Percentiles rank a stretch among this genome's conserved stretches.
phyloP scores from a whole-genome alignment of 2,888 invertebrate genomes.

The Caenorhabditis panamensis region DNA sequence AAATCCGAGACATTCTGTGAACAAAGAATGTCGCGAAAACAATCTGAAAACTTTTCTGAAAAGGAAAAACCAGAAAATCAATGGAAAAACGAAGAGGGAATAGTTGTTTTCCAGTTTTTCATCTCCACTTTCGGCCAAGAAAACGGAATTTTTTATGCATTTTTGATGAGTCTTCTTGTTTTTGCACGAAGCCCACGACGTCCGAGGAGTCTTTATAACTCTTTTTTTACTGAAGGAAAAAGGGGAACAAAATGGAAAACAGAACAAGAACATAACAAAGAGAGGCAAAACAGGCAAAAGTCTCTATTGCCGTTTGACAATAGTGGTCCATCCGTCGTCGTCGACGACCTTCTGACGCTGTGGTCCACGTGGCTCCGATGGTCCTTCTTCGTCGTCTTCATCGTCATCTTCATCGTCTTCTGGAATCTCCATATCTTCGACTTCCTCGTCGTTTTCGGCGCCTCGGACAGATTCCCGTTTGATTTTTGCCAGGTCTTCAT shows the following conservation, averaged over 20 bases:
- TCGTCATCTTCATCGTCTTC: conserved; percentile 41
- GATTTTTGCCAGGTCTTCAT: conserved; percentile 52
- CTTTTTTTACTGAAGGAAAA: not conserved
- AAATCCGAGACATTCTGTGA: conserved; percentile 5
- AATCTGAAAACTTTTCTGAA: not conserved
- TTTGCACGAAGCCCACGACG: too few relatives aligned
- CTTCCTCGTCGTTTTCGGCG: conserved; percentile 57
- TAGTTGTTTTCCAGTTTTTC: not conserved
- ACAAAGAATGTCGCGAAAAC: conserved; percentile 2
- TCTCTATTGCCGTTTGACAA: conserved; percentile 54
- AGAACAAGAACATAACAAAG: not conserved
- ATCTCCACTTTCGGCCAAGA: not conserved
- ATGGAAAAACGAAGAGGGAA: not conserved
- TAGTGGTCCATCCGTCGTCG: conserved; percentile 77
- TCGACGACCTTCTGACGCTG: conserved; percentile 69
- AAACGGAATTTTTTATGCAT: not conserved
- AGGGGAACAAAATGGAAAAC: too few relatives aligned
- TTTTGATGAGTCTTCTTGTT: conserved; percentile 1
- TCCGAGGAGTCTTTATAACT: too few relatives aligned
- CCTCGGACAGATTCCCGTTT: conserved; percentile 58
- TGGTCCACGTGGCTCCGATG: conserved; percentile 40
- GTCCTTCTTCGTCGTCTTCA: conserved; percentile 32
- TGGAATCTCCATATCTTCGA: conserved; percentile 59
- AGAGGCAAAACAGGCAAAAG: not conserved
- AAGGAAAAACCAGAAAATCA: not conserved